phyloP scores from a whole-genome alignment of 2,888 invertebrate species.

The Rhimphoctona megacephalus region DNA sequence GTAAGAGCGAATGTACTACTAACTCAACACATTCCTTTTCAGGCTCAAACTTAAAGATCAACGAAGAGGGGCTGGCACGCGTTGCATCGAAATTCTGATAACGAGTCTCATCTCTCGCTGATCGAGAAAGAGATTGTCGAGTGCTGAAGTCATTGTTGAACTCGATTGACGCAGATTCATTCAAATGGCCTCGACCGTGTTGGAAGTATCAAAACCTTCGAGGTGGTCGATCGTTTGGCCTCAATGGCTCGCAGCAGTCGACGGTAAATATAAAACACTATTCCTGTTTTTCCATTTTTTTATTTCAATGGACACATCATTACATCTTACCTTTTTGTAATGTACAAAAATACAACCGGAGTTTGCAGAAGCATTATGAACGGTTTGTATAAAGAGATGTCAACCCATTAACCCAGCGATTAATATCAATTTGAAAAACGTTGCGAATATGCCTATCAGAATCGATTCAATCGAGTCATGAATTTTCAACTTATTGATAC shows the following conservation, averaged over 20 bases:
- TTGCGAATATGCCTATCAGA: background rate
- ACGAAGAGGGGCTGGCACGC: conserved; percentile 6
- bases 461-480: background rate
- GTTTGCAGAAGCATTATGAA: background rate
- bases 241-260: conserved; percentile 64
- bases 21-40: background rate
- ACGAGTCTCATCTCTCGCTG: conserved; percentile 8
- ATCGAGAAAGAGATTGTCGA: conserved; percentile 2
- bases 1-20: background rate
- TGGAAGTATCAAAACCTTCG: conserved; percentile 51
- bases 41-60: conserved; percentile 38
- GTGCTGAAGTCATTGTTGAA: conserved; percentile 24
- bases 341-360: background rate
- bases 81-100: conserved; percentile 14
- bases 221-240: conserved; percentile 61
- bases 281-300: background rate
- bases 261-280: conserved; percentile 42
- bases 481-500: background rate
- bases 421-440: background rate
- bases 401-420: background rate
- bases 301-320: background rate
- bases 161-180: conserved; percentile 47
- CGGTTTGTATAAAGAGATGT: background rate
- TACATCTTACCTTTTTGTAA: background rate
- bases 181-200: conserved; percentile 53